Base-by-base conservation (phyloP, 1,140 invertebrate genomes). In the Microplitis demolitor region DNA sequence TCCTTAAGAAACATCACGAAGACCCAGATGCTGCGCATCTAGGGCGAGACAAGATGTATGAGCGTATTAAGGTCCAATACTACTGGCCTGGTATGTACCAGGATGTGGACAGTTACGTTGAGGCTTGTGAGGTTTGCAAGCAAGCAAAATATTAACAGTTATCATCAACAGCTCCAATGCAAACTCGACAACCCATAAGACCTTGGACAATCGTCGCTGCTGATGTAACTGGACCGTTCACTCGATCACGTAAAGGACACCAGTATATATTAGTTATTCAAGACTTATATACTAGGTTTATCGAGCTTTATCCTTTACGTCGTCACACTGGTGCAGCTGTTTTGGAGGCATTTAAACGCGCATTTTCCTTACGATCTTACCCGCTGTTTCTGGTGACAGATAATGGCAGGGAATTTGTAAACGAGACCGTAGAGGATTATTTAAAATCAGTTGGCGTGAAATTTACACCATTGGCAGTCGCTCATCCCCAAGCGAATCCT, bases 21-120 rank as follows among this genome's bases (percentile, higher is more conserved):
- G 16, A 4, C 0, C 75, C 50, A 5, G 79, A 37, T 39, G 71
- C 78, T 1, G 80, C 78, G 9, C 78, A 84, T 68, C 60, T 82
- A 13, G 78, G 78, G 0, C 77, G 79, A 11, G 77, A 79, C 0
- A 80, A 82, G 53, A 83, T 78, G 0, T 75, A 72, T 14, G 54
- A 51, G 0, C 45, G 78, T 31, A 16, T 78, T 0, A 39, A 62
- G 0, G 14, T 60, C 24, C 14, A 50, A 4, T 83, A 82, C 66
- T 80, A 81, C 60, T 83, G 78, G 78, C 78, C 80, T 9, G 76
- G 73, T 9, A 81, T 85, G 71, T 78, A 70, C 1, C n/a, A 67
- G 3, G 74, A 80, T 39, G 67, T 76, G 0, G 74, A 63, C 0
- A 34, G 62, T 2, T 77, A 76, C 60, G 77, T 82, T 0, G n/a